Percentiles rank a stretch among this genome's conserved stretches.
Conservation (phyloP, 1,140 invertebrate genomes). For the Drosophila chauvacae region DNA sequence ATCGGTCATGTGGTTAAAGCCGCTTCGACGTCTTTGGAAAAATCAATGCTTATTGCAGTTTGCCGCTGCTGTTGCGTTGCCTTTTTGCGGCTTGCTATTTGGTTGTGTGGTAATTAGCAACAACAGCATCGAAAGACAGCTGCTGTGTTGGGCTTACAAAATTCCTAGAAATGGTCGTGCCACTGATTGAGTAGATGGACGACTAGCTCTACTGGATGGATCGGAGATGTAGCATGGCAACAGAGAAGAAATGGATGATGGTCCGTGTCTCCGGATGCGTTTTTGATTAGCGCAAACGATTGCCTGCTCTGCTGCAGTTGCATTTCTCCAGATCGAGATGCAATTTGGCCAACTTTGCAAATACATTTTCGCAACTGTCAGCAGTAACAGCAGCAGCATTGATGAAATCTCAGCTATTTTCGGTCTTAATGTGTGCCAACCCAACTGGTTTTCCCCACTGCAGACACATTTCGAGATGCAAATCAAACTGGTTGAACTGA, state of each 20-base stretch:
- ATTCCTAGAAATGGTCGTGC: constrained; percentile 42
- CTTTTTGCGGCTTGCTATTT: constrained; percentile 36
- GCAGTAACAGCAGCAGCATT: constrained; percentile 1
- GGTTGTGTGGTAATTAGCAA: constrained; percentile 49
- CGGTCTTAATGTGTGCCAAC: constrained; percentile 31
- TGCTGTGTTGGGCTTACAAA: constrained; percentile 26
- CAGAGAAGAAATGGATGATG: constrained; percentile 23
- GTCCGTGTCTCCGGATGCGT: constrained; percentile 36
- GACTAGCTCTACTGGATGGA: constrained; percentile 7
- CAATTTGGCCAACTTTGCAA: constrained; percentile 11
- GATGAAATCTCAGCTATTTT: constrained; percentile 39
- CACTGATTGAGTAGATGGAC: constrained; percentile 27
- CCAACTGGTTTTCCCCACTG: constrained; percentile 31
- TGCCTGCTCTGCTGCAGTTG: constrained; percentile 5
- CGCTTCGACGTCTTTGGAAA: constrained; percentile 43
- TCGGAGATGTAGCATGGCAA: constrained; percentile 17
- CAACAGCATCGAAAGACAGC: constrained; percentile 15
- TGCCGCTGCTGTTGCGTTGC: constrained; percentile 16
- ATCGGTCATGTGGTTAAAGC: constrained; percentile 35
- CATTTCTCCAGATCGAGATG: constrained; percentile 23
- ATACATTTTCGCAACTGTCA: constrained; percentile 44
- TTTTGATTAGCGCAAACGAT: constrained; percentile 41
- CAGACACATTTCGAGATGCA: constrained; percentile 47
- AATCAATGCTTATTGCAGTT: constrained; percentile 48
- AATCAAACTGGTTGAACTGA: constrained; percentile 48